phyloP scores from a whole-genome alignment of 1,140 invertebrate species.

The Megathymus violae region DNA sequence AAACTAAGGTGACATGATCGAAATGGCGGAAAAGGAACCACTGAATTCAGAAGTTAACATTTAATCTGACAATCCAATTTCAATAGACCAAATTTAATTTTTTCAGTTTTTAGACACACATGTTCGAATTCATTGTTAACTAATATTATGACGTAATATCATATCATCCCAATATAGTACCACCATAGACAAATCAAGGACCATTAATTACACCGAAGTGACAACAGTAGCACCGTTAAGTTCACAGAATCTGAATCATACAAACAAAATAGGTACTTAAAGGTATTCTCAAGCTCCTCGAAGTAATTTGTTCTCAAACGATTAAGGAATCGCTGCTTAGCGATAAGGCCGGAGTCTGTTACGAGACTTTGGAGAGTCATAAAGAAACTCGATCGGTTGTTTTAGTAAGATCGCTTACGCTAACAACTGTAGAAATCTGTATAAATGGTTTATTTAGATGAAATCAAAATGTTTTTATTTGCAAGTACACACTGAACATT shows the following conservation, averaged over 20 bases:
- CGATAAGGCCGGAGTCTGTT: conserved; percentile 30
- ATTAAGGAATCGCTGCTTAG: conserved; percentile 34
- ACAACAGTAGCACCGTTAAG: not conserved
- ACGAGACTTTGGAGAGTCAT: conserved; percentile 32
- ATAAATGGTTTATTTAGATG: conserved; percentile 8
- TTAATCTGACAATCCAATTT: too few relatives aligned
- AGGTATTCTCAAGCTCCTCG: conserved; percentile 15
- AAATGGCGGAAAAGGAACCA: too few relatives aligned
- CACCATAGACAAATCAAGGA: not conserved
- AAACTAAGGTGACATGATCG: too few relatives aligned
- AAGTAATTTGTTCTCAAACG: conserved; percentile 29
- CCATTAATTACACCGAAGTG: not conserved
- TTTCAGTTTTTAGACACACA: not conserved
- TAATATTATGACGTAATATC: too few relatives aligned
- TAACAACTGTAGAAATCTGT: conserved; percentile 24
- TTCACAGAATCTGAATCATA: not conserved
- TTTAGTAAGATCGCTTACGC: conserved; percentile 30
- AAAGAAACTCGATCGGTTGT: conserved; percentile 30
- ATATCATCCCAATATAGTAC: not conserved
- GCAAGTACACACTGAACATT: not conserved
- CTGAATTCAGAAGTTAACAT: too few relatives aligned
- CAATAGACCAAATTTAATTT: too few relatives aligned
- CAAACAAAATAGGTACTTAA: conserved; percentile 11
- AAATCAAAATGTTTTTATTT: conserved; percentile 7
- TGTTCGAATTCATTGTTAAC: too few relatives aligned